Conservation (phyloP, 2,888 invertebrate species). For the Polymixis lichenea region DNA sequence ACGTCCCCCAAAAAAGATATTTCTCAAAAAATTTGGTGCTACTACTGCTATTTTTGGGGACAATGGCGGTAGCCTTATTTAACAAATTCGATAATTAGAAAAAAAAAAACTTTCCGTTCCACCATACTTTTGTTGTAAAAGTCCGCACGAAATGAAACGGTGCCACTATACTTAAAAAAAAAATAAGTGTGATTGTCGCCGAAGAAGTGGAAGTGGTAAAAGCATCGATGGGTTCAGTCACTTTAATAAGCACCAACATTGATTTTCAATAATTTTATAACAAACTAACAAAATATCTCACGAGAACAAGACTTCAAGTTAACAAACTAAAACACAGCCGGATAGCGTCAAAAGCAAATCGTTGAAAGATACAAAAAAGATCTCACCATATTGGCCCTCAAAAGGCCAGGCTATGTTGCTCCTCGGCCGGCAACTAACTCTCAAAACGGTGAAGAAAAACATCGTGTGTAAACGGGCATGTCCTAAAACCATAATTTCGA, state of each 20-base stretch:
- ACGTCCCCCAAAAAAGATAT: background rate
- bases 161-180: background rate
- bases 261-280: background rate
- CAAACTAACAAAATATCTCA: background rate
- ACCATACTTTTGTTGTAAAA: background rate
- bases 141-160: background rate
- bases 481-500: too few relatives aligned
- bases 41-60: background rate
- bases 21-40: too few relatives aligned
- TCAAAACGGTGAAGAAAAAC: too few relatives aligned
- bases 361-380: too few relatives aligned
- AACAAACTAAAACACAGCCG: too few relatives aligned
- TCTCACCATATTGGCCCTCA: too few relatives aligned
- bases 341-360: too few relatives aligned
- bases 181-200: background rate
- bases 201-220: background rate
- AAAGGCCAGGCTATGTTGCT: too few relatives aligned
- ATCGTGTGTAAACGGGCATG: too few relatives aligned
- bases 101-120: background rate
- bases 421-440: too few relatives aligned
- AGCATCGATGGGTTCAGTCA: background rate
- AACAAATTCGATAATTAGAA: too few relatives aligned
- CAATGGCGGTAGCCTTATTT: background rate
- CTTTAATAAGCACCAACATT: background rate
- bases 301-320: too few relatives aligned